Base-by-base conservation (phyloP, 2,113 vertebrate genomes). In the Eulacestoma nigropectus region DNA sequence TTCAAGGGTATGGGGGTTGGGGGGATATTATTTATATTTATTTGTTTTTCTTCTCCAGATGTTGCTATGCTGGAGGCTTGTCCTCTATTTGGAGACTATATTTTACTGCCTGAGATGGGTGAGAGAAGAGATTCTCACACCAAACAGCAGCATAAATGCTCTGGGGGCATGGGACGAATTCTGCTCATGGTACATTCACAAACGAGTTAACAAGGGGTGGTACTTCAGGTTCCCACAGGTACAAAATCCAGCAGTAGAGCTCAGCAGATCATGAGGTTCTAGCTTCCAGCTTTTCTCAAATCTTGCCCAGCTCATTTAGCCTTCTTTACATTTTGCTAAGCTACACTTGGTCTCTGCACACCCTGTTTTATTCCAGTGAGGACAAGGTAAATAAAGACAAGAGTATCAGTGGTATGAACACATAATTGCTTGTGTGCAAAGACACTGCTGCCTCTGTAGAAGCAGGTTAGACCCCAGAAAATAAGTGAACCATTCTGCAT, bases 11-110 rank as follows among this genome's bases (percentile, higher is more conserved):
- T 1, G 5, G 10, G 32, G 46, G 4, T 27, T 16, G 47, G 13
- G 13, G 6, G 11, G 3, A 21, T 50, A 50, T 44, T 60, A 29
- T 80, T 77, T 92, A 75, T 68, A 88, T 91, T 37, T 57, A 22
- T 55, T 30, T 70, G 3, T 27, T 56, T 30, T 7, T 44, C 11
- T 59, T 65, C 70, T 95, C 78, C 96, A 97, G 96, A 95, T 97
- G 92, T 97, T 97, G 59, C 75, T 64, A 47, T 81, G 77, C 75
- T n/a, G 12, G 86, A 97, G 83, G 81, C 69, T 91, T 68, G 13
- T 6, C 30, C 32, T 20, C 78, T 11, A 13, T 59, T 30, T 35
- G 37, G 39, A 67, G 16, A 20, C 42, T 42, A 0, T 39, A 17
- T 42, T 88, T 88, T 50, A 60, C n/a, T 88, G 42, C 22, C 59